A percentile compares a stretch with the other conserved stretches of the same genome.
These are phyloP conservation scores for Crax fasciolata DNA, from an alignment of 2,797 vertebrate genomes.

Conservation along the genomic window DNA sequence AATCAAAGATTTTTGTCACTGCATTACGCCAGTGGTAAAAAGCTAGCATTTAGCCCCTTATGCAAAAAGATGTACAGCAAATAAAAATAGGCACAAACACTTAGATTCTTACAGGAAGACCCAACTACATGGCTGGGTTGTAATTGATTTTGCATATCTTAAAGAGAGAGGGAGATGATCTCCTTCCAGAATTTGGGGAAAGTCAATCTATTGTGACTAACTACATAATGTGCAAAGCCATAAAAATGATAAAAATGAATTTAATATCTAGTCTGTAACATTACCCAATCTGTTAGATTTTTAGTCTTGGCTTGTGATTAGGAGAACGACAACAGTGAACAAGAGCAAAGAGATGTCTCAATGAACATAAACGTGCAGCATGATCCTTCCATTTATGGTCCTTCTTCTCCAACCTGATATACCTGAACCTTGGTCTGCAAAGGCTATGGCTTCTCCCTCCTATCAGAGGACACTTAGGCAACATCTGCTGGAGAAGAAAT, in stretches of 20 bases:
- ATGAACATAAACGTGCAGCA: background rate
- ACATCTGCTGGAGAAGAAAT: background rate
- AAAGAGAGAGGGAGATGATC: background rate
- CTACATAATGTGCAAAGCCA: background rate
- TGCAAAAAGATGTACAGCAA: background rate
- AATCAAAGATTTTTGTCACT: background rate
- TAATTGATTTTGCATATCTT: conserved; percentile 33
- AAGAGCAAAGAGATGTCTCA: background rate
- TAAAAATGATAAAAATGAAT: conserved; percentile 8
- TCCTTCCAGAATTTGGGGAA: background rate
- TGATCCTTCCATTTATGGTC: background rate
- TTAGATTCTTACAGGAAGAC: background rate
- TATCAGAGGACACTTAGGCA: background rate
- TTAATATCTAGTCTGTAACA: background rate
- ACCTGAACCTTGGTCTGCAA: background rate
- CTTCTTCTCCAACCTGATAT: background rate
- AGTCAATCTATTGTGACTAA: background rate
- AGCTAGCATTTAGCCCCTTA: background rate
- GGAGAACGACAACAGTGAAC: background rate
- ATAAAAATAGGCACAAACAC: background rate
- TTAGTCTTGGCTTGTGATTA: conserved; percentile 4
- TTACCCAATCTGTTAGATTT: background rate
- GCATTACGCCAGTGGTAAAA: background rate
- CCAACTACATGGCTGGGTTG: background rate
- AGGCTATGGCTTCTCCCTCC: background rate